These are phyloP conservation scores for Gracilinanus agilis DNA, from an alignment of 2,113 vertebrate genomes.

Conservation along the genomic window DNA sequence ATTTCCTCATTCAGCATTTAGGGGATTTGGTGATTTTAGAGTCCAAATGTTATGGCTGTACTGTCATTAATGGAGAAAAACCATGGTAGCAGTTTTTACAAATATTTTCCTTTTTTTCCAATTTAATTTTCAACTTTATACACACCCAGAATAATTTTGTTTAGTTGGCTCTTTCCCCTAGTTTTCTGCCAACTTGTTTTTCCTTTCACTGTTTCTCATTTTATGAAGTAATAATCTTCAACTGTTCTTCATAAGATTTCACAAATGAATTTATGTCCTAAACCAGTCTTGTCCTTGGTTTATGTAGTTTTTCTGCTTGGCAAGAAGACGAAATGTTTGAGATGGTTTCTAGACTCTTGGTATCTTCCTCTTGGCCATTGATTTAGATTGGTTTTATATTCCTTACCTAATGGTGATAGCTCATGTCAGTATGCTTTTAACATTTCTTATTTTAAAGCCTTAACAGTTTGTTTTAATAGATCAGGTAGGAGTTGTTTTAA, in stretches of 20 bases:
- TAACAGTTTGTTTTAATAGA: background rate
- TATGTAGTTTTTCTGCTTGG: background rate
- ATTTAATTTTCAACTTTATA: background rate
- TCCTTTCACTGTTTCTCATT: background rate
- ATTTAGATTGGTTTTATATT: background rate
- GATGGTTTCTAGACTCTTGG: background rate
- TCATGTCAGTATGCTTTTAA: background rate
- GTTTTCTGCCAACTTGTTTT: background rate
- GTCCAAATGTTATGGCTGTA: background rate
- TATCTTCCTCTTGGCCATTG: background rate
- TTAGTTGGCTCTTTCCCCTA: background rate
- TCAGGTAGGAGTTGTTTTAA: background rate
- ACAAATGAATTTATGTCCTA: background rate
- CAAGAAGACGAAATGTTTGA: background rate
- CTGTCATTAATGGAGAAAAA: background rate
- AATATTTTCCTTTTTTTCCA: background rate
- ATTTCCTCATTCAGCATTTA: too few species aligned
- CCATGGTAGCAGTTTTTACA: background rate
- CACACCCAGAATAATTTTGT: background rate
- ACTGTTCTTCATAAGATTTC: background rate
- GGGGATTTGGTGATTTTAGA: background rate
- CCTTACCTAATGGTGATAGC: background rate
- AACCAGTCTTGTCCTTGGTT: background rate
- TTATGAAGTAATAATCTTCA: background rate
- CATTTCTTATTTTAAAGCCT: background rate